A percentile compares a stretch with the other conserved stretches of the same genome.
These are phyloP conservation scores for Tragopan temminckii DNA, from an alignment of 2,797 vertebrate species.

Conservation along the genomic window DNA sequence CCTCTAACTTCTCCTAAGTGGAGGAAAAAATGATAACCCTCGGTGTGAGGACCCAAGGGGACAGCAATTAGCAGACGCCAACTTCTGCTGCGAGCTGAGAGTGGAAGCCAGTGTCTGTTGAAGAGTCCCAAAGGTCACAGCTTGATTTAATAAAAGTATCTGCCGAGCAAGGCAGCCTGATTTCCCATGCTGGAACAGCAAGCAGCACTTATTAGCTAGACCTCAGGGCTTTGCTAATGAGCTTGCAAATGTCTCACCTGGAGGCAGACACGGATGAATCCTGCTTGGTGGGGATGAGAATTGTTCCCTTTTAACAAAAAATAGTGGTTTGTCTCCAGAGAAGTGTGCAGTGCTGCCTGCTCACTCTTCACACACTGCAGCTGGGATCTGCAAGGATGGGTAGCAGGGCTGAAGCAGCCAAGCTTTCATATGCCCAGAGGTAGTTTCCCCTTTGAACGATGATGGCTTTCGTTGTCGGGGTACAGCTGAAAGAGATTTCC, in stretches of 20 bases:
- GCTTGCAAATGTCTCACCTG: not conserved
- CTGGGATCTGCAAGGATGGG: not conserved
- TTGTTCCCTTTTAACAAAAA: not conserved
- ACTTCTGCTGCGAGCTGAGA: not conserved
- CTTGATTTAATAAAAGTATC: not conserved
- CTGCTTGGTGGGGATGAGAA: not conserved
- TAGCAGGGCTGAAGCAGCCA: not conserved
- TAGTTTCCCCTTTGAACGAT: not conserved
- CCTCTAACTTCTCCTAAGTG: not conserved
- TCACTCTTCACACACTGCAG: not conserved
- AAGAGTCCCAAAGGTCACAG: not conserved
- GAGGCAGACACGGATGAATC: not conserved
- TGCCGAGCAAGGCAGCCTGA: not conserved
- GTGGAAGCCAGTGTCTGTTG: not conserved
- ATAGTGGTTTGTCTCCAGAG: not conserved
- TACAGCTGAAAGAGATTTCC: not conserved
- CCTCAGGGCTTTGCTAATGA: conserved; percentile 19
- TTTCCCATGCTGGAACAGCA: conserved; percentile 1
- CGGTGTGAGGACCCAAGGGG: not conserved
- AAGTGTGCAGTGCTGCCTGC: not conserved
- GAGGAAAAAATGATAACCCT: not conserved
- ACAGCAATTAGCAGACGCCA: conserved; percentile 6
- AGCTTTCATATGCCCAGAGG: accelerated
- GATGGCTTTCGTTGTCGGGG: not conserved
- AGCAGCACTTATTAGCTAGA: not conserved